These are phyloP conservation scores for Erebia aethiops DNA, from an alignment of 2,888 invertebrate species.

Conservation along the genomic window DNA sequence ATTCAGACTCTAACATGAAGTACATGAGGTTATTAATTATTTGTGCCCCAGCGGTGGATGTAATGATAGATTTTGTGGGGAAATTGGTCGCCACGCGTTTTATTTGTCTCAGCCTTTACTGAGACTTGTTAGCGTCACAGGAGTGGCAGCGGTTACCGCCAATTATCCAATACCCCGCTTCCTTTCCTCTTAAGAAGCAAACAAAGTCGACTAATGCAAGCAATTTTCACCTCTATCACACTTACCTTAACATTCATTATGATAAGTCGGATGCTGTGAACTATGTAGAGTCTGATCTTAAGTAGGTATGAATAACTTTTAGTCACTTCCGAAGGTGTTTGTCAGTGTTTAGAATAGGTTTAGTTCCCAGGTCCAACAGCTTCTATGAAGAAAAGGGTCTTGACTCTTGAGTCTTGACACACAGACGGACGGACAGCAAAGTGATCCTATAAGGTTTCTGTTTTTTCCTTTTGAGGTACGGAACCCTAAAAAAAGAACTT, in stretches of 20 bases:
- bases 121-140: neutral
- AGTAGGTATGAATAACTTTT: neutral
- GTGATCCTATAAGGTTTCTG: too few relatives aligned
- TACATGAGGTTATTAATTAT: too few relatives aligned
- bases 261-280: neutral
- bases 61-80: neutral
- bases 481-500: too few relatives aligned
- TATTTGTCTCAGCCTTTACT: neutral
- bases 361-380: neutral
- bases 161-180: conserved; percentile 42
- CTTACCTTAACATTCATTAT: neutral
- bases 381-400: too few relatives aligned
- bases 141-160: conserved; percentile 28
- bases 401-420: too few relatives aligned
- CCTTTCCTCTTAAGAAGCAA: conserved; percentile 32
- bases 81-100: neutral
- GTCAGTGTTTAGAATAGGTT: conserved; percentile 3
- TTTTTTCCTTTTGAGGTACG: too few relatives aligned
- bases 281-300: neutral
- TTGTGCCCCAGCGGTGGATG: neutral
- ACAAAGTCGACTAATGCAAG: conserved; percentile 6
- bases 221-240: neutral
- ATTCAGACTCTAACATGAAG: too few relatives aligned
- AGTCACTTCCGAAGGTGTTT: neutral
- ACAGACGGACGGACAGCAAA: too few relatives aligned